Conservation (phyloP, 2,797 vertebrate genomes). For the Sebastes itinus region DNA sequence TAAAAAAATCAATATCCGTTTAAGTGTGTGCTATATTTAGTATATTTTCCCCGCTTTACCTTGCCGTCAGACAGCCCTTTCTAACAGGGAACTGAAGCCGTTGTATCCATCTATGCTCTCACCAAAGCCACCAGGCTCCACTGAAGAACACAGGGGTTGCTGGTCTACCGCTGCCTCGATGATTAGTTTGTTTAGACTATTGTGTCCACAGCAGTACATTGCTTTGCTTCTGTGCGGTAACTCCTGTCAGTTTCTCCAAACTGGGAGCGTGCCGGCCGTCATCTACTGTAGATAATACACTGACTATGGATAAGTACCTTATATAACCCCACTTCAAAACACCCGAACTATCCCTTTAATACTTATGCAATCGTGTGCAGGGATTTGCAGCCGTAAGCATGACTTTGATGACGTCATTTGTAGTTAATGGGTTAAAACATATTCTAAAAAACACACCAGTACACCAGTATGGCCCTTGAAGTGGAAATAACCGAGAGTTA, state of each 20-base stretch:
- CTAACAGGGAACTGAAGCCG: too few relatives aligned
- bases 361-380: neutral
- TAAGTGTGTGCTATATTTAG: too few relatives aligned
- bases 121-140: too few relatives aligned
- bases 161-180: too few relatives aligned
- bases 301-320: neutral
- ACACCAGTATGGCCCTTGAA: neutral
- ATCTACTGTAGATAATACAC: neutral
- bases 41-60: too few relatives aligned
- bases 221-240: neutral
- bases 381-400: neutral
- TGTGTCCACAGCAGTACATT: neutral
- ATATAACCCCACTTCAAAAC: neutral
- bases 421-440: neutral
- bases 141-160: too few relatives aligned
- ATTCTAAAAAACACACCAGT: neutral
- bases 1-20: too few relatives aligned
- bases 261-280: neutral
- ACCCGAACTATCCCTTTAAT: neutral
- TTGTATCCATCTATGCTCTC: too few relatives aligned
- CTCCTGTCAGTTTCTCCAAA: neutral
- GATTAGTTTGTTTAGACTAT: too few relatives aligned
- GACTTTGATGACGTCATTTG: neutral
- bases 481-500: constrained; percentile 4
- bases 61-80: too few relatives aligned